Percentiles rank a stretch among this genome's conserved stretches.
Evolutionary conservation across 2,113 vertebrate species (phyloP).

Genomic region (Camelus bactrianus): DNA sequence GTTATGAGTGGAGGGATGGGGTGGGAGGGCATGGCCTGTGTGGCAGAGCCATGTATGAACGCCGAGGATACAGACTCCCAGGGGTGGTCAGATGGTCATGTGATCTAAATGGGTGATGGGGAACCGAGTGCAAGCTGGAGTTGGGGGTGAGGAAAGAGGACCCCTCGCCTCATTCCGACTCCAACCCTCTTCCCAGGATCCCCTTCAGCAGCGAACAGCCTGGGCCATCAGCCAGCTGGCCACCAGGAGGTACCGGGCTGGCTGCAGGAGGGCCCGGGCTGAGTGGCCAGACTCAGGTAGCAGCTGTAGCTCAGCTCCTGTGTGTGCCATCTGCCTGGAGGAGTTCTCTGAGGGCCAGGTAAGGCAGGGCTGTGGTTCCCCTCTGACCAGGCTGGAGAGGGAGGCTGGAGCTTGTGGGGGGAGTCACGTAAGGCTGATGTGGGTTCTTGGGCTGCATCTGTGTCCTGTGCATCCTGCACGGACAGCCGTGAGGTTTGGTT

Average conservation of each 20-base stretch:
- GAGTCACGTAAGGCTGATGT: neutral
- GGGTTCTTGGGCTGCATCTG: neutral
- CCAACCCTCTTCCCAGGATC: slow-evolving; percentile 88
- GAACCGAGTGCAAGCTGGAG: neutral
- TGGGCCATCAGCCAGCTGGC: slow-evolving; percentile 94
- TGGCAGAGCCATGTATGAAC: neutral
- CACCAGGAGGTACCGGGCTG: slow-evolving; percentile 91
- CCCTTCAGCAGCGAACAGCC: slow-evolving; percentile 95
- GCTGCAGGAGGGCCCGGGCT: slow-evolving; percentile 82
- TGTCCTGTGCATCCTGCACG: neutral
- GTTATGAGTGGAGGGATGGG: neutral
- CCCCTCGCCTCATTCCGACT: neutral
- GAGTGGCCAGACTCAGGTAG: slow-evolving; percentile 91
- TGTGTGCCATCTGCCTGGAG: slow-evolving; percentile 98
- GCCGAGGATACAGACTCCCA: neutral
- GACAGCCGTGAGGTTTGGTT: neutral
- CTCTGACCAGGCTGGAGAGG: neutral
- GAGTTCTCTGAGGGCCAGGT: slow-evolving; percentile 99
- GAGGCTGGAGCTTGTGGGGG: neutral
- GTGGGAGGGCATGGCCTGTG: neutral
- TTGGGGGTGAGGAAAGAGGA: neutral
- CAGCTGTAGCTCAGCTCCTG: slow-evolving; percentile 94
- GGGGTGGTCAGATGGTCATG: neutral
- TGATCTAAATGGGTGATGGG: neutral
- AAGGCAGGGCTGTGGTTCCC: slow-evolving; percentile 16